Base-by-base conservation (phyloP, 2,113 vertebrate genomes). In the Eulacestoma nigropectus region DNA sequence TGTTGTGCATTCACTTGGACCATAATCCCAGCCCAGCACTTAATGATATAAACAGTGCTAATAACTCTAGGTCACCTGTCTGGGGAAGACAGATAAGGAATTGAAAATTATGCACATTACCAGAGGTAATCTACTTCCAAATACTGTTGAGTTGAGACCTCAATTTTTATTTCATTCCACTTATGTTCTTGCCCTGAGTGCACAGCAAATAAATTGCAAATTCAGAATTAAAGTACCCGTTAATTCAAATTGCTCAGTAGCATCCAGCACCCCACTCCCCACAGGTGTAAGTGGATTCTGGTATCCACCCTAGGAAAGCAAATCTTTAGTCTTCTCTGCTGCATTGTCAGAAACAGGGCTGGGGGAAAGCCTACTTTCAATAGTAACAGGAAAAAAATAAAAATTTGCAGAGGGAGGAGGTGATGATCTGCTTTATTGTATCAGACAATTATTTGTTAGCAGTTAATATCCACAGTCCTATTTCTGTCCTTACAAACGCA, bases 11-110 rank as follows among this genome's bases (percentile, higher is more conserved):
- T 74, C 86, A 37, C 82, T 49, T 39, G 69, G 75, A 83, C 84
- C 63, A 35, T 91, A 94, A 93, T 97, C 95, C 96, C 91, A 95
- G 90, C 65, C 91, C 81, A 81, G 90, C 68, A 75, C 65, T 98
- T 97, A 97, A 97, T 95, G 90, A 91, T 81, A 87, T 86, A 97
- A 97, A 95, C 95, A 87, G 88, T 52, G 65, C 73, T 98, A 98
- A 95, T 97, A 97, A 98, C 91, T 93, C 96, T 84, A 91, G 97
- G 96, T 98, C 95, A 97, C 96, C 97, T 97, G 94, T 94, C 97
- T 98, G 97, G 56, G 87, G 84, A 94, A 95, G 90, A 88, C 91
- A 97, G 98, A 98, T 97, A 98, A 98, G 97, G 89, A 97, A 93
- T 89, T 96, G 92, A 89, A 97, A 98, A 96, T 97, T 97, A 97